phyloP scores from a whole-genome alignment of 2,888 invertebrate genomes.

The Sarcophaga variegata region DNA sequence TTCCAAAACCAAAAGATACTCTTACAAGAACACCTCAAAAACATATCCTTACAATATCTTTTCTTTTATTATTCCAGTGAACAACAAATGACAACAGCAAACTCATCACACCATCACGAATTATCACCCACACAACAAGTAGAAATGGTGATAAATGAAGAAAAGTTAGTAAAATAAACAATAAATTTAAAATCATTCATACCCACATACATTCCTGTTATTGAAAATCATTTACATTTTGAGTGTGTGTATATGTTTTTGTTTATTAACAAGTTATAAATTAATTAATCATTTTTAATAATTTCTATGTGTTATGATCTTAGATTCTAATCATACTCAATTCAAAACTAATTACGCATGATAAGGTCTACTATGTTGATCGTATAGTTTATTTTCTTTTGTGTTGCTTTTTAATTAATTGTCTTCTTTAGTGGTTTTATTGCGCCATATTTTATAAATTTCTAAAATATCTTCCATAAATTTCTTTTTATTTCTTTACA shows the following conservation, averaged over 20 bases:
- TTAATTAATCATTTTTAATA: neutral
- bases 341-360: slow-evolving; percentile 16
- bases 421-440: too few species aligned
- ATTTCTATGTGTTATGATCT: slow-evolving; percentile 16
- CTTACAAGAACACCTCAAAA: neutral
- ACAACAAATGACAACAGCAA: slow-evolving; percentile 54
- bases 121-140: slow-evolving; percentile 66
- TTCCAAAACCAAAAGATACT: neutral
- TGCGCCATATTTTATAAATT: neutral
- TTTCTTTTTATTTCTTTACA: neutral
- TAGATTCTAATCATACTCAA: slow-evolving; percentile 22
- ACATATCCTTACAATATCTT: slow-evolving; percentile 26
- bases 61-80: slow-evolving; percentile 62
- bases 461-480: neutral
- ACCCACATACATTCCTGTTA: neutral
- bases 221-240: slow-evolving; percentile 7
- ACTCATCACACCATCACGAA: slow-evolving; percentile 49
- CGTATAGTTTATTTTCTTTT: too few species aligned
- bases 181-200: neutral
- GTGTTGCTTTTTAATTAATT: neutral
- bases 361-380: neutral
- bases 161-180: slow-evolving; percentile 73
- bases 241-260: slow-evolving; percentile 20
- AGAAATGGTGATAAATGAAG: slow-evolving; percentile 74
- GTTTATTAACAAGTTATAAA: neutral